Base-by-base conservation (phyloP, 2,797 vertebrate species). In the Pterois miles region DNA sequence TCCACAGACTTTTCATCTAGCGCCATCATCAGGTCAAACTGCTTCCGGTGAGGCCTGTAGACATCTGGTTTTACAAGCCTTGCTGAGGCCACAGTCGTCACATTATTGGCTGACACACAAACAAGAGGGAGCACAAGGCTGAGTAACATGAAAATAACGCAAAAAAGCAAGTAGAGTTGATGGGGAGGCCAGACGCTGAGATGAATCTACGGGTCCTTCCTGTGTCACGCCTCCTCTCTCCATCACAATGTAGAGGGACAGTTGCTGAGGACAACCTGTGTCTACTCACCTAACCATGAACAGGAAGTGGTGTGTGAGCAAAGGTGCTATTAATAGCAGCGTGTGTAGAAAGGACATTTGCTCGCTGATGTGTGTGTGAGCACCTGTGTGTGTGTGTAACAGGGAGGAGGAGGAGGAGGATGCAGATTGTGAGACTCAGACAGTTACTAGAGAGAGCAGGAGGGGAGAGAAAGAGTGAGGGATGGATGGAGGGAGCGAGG, bases 211-310 rank as follows among this genome's bases (percentile, higher is more conserved):
- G 23, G 59, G 48, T 69, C 71, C 56, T 36, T 65, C 25, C 57
- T 74, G 38, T 31, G 27, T 70, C 58, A 67, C 56, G 60, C 60
- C 69, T 65, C 34, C 56, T 65, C 84, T 74, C 83, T 83, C 78
- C 71, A 85, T 92, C 88, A 93, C 83, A 87, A 89, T 91, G 91
- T 84, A 83, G 89, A 92, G 90, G 92, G 92, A 84, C 62, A 81
- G 94, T 95, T 95, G 95, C 95, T 71, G 88, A 88, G 92, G 94
- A 95, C 93, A 95, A 95, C 94, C 94, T 93, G 90, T 90, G 92
- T 93, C 90, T 87, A 89, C 90, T 93, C 93, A 91, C 91, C 93
- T 94, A 91, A 92, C 34, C 68, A 88, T 90, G 89, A 94, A 90
- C 92, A 94, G 93, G 93, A 94, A 93, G 91, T 81, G 64, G 76